Conservation (phyloP, 2,888 invertebrate species). For the Athetis lepigone region DNA sequence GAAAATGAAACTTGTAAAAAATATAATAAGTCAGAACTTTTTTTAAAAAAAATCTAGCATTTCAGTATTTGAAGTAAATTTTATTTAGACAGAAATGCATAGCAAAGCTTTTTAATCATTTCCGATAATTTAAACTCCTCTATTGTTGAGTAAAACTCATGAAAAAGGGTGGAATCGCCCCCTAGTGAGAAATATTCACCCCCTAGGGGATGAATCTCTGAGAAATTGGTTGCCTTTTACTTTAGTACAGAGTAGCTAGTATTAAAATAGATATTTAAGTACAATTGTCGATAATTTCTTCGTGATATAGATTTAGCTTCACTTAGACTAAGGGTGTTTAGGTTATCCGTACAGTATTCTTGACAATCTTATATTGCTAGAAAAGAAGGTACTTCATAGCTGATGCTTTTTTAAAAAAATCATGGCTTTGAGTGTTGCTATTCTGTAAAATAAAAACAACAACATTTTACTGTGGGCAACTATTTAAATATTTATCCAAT, state of each 20-base stretch:
- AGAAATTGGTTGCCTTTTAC: conserved; percentile 44
- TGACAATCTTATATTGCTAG: background rate
- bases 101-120: conserved; percentile 16
- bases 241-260: conserved; percentile 18
- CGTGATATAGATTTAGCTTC: conserved; percentile 28
- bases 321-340: conserved; percentile 3
- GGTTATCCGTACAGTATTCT: background rate
- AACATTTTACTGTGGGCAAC: conserved; percentile 1
- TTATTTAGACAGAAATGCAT: conserved; percentile 3
- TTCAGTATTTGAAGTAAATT: too few species aligned
- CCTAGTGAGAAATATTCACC: conserved; percentile 39
- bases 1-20: too few species aligned
- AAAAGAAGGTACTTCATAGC: background rate
- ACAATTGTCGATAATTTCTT: conserved; percentile 26
- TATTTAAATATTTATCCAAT: background rate
- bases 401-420: background rate
- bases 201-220: conserved; percentile 13
- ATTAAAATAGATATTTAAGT: conserved; percentile 2
- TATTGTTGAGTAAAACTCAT: conserved; percentile 39
- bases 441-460: background rate
- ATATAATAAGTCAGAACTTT: too few species aligned
- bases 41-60: too few species aligned
- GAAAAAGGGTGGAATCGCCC: conserved; percentile 1
- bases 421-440: background rate
- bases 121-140: conserved; percentile 1